Evolutionary conservation across 2,797 vertebrate genomes (phyloP), one percentile per base, ranked within the genome.

Genomic region (Heterohyrax brucei): DNA sequence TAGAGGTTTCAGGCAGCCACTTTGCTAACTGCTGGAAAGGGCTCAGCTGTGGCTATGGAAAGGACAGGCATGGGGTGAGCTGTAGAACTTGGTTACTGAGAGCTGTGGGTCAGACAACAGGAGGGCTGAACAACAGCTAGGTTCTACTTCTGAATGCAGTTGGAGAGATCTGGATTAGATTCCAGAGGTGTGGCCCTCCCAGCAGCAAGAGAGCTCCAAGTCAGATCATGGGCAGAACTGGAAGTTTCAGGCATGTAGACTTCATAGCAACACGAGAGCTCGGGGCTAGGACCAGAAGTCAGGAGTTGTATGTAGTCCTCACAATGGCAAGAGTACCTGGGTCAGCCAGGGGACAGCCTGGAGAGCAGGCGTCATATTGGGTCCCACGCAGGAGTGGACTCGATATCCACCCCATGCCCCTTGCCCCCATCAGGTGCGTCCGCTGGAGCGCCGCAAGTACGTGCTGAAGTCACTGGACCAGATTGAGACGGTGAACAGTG

Each of bases 391-490:
- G n/a, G 33, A 39, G 18, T 6, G 14, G 77, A 48, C 46, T 30
- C 1, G 0, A 9, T 0, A 7, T 62, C 84, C 4, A 33, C 30
- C 81, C 24, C 5, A 0, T 24, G 10, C 21, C 66, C 30, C 26
- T 62, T 0, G 0, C 21, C 59, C 87, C 70, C 18, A 0, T 62
- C 93, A 98, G 95, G 96, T 98, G 46, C 92, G 85, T 22, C 96
- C 94, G 0, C n/a, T 86, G 10, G 98, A 98, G 76, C 96, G 98
- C 50, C 98, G 98, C 83, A 98, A 98, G 62, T 98, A 98, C 10
- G 88, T 98, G 28, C 98, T 99, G 24, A 98, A 98, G 86, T 98
- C 98, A 0, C 90, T 99, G 97, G 99, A 99, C 85, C 98, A 99
- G 94, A 33, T 99, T 7, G 98, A 97, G 0, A 94, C 76, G 0